Evolutionary conservation across 37 sponge, comb jelly and placozoan genomes (phyloP).

Genomic region (Theonella swinhoei): DNA sequence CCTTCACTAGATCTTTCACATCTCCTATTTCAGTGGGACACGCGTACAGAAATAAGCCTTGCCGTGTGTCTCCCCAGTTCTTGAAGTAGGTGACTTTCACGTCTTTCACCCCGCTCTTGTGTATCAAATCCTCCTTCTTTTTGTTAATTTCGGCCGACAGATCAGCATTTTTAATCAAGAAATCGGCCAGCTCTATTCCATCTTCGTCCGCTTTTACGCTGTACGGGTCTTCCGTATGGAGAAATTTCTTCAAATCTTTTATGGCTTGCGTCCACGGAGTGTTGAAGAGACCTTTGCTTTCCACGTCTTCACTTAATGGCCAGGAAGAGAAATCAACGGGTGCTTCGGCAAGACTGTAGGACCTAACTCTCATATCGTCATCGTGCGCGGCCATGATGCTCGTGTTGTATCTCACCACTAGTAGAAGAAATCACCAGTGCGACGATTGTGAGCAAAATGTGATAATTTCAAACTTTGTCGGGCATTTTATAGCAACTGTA

Average conservation of each 20-base stretch:
- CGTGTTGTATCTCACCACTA: background rate
- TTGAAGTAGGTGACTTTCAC: background rate
- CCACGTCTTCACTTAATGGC: background rate
- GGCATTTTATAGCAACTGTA: too few relatives aligned
- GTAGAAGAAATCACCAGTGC: too few relatives aligned
- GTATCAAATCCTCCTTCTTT: background rate
- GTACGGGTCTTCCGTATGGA: background rate
- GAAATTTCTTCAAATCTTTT: background rate
- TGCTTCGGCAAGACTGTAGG: background rate
- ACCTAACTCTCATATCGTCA: background rate
- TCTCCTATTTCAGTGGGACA: background rate
- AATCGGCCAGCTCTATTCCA: background rate
- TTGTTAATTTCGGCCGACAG: background rate
- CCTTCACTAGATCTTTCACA: conserved; percentile 2
- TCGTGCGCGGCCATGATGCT: background rate
- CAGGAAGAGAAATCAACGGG: background rate
- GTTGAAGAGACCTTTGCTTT: background rate
- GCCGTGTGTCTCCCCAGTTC: background rate
- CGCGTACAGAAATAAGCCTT: background rate
- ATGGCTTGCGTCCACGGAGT: background rate
- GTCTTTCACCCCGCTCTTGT: background rate
- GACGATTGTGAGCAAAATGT: too few relatives aligned
- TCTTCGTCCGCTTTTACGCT: background rate
- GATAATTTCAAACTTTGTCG: too few relatives aligned
- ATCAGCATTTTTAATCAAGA: background rate